These are phyloP conservation scores for Trichomycterus rosablanca DNA, from an alignment of 2,113 vertebrate species.

Conservation along the genomic window DNA sequence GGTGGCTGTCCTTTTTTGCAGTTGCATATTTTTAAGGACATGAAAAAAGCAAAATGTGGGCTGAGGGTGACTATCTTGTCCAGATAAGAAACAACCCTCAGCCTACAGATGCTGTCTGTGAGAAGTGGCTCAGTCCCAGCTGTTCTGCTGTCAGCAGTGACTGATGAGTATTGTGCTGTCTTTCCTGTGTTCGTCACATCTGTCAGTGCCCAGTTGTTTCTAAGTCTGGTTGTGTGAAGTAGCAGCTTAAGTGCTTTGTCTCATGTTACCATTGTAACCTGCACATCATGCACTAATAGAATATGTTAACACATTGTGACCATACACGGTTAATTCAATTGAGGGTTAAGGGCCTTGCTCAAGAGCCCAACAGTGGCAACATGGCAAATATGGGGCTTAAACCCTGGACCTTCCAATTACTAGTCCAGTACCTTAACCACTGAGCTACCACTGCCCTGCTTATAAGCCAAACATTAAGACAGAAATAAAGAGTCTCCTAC, in stretches of 20 bases:
- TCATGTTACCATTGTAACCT: background rate
- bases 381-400: no score
- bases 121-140: conserved; percentile 10
- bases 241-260: background rate
- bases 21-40: background rate
- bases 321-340: no score
- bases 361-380: no score
- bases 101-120: background rate
- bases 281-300: background rate
- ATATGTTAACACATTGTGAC: background rate
- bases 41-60: background rate
- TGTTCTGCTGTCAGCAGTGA: conserved; percentile 26
- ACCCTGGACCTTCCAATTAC: no score
- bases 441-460: no score
- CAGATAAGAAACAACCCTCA: background rate
- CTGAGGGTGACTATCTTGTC: background rate
- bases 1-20: background rate
- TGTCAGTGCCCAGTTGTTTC: background rate
- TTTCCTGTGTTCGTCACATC: conserved; percentile 3
- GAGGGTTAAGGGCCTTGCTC: no score
- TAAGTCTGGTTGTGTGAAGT: background rate
- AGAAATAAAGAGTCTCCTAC: no score
- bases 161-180: conserved; percentile 15
- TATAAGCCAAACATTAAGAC: no score
- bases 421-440: no score